Evolutionary conservation across 2,797 vertebrate genomes (phyloP).

Genomic region (Ctenosaura bakeri): DNA sequence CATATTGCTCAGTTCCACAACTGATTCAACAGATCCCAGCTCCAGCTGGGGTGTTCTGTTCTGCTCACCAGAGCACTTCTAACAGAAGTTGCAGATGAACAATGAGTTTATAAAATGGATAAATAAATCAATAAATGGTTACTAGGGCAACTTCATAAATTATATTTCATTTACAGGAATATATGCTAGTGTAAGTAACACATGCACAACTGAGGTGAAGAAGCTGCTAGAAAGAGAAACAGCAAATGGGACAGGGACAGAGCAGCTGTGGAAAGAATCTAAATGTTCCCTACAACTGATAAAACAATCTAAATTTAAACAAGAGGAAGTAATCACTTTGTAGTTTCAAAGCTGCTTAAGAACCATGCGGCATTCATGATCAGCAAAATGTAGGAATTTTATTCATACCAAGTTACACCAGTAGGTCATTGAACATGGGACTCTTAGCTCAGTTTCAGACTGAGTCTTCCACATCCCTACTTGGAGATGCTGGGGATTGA

Average conservation of each 20-base stretch:
- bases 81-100: not conserved
- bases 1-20: not conserved
- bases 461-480: not conserved
- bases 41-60: too few species aligned
- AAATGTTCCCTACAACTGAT: not conserved
- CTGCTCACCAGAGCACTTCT: not conserved
- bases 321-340: not conserved
- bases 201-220: not conserved
- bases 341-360: slow-evolving; percentile 9
- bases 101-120: not conserved
- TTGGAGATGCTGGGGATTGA: not conserved
- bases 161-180: not conserved
- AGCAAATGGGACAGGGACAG: not conserved
- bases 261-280: not conserved
- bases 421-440: too few species aligned
- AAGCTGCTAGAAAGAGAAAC: not conserved
- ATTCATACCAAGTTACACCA: not conserved
- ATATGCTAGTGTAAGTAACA: not conserved
- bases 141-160: not conserved
- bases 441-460: not conserved
- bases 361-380: not conserved
- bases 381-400: not conserved
- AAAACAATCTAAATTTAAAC: not conserved
- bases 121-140: not conserved
- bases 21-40: too few species aligned